phyloP scores from a whole-genome alignment of 2,888 invertebrate species.

The Diaprepes abbreviatus region DNA sequence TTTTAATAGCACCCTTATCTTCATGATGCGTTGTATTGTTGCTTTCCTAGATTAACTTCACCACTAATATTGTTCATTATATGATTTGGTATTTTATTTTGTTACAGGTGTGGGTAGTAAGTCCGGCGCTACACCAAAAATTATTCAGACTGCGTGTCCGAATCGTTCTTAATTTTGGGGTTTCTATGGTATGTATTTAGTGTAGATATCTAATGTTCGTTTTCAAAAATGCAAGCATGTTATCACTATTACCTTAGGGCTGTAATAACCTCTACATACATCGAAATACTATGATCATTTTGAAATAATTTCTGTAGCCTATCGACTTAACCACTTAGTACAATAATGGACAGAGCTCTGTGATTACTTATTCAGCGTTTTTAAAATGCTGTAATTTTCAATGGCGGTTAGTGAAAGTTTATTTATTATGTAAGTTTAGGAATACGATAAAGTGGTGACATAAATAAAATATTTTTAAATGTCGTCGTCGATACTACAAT shows the following conservation, averaged over 20 bases:
- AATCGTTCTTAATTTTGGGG: slow-evolving; percentile 62
- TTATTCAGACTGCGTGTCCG: slow-evolving; percentile 84
- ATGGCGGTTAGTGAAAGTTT: neutral
- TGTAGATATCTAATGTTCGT: slow-evolving; percentile 4
- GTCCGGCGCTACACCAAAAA: slow-evolving; percentile 68
- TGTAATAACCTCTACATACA: too few species aligned
- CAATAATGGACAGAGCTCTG: too few species aligned
- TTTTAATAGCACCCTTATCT: too few species aligned
- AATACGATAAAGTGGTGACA: neutral
- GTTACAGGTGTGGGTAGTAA: slow-evolving; percentile 59
- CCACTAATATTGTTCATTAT: too few species aligned
- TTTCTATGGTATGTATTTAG: slow-evolving; percentile 49
- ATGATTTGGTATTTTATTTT: slow-evolving; percentile 12
- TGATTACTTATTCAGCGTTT: neutral
- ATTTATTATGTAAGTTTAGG: neutral
- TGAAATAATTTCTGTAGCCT: too few species aligned
- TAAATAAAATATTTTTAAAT: neutral
- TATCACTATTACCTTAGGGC: neutral
- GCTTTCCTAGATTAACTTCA: too few species aligned
- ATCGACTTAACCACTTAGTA: too few species aligned
- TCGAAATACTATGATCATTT: too few species aligned
- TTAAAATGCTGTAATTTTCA: neutral
- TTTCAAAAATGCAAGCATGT: slow-evolving; percentile 14
- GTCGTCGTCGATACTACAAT: too few species aligned
- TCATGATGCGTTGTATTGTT: too few species aligned